A percentile compares a stretch with the other conserved stretches of the same genome.
These are phyloP conservation scores for Dryococelus australis DNA, from an alignment of 2,888 invertebrate genomes.

Conservation along the genomic window DNA sequence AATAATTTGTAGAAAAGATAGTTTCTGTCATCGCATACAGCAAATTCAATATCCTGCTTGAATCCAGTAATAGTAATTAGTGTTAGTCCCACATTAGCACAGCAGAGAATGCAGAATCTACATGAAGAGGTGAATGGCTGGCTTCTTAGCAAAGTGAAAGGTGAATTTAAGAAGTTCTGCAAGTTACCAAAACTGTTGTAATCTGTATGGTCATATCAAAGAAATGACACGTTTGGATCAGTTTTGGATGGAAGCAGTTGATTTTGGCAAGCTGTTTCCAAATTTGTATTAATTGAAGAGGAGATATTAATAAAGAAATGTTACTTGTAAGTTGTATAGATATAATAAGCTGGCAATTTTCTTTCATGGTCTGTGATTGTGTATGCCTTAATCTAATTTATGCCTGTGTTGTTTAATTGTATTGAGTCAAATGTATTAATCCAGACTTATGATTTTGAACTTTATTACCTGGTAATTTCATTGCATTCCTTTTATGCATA, in stretches of 20 bases:
- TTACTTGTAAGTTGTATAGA: too few relatives aligned
- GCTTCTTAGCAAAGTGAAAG: not conserved
- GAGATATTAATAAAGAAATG: slow-evolving; percentile 20
- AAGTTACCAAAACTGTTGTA: not conserved
- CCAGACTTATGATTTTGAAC: too few relatives aligned
- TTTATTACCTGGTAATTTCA: too few relatives aligned
- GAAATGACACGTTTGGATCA: not conserved
- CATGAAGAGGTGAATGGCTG: not conserved
- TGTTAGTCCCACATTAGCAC: not conserved
- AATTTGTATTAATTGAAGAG: not conserved
- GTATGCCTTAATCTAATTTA: too few relatives aligned
- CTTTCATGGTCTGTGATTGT: too few relatives aligned
- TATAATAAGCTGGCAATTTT: too few relatives aligned
- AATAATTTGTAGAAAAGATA: too few relatives aligned
- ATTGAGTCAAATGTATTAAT: too few relatives aligned
- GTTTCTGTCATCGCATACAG: too few relatives aligned
- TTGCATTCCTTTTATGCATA: too few relatives aligned
- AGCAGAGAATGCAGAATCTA: not conserved
- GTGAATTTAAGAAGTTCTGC: not conserved
- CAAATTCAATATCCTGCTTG: not conserved
- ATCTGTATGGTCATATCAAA: not conserved
- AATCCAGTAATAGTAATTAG: not conserved
- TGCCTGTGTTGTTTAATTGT: too few relatives aligned
- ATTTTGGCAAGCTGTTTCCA: not conserved
- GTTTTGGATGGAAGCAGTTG: not conserved